phyloP scores from a whole-genome alignment of 1,140 invertebrate genomes.

The Bombyx mori region ASM3026992v2 NC_085111.1:5961501-5962000 shows the following conservation, averaged over 20 bases:
- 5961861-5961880: constrained; percentile 69
- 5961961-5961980: constrained; percentile 72
- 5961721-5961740: constrained; percentile 64
- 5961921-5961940: constrained; percentile 81
- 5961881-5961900: constrained; percentile 75
- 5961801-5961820: constrained; percentile 30
- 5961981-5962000: constrained; percentile 70
- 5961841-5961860: constrained; percentile 82
- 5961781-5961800: constrained; percentile 15
- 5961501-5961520: constrained; percentile 68
- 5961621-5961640: constrained; percentile 69
- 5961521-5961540: constrained; percentile 67
- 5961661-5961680: constrained; percentile 66
- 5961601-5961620: constrained; percentile 65
- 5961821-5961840: constrained; percentile 78
- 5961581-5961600: constrained; percentile 26
- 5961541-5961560: constrained; percentile 51
- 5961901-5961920: constrained; percentile 84
- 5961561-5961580: constrained; percentile 55
- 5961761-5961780: constrained; percentile 31
- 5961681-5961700: constrained; percentile 65
- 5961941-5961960: constrained; percentile 74
- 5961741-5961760: constrained; percentile 61
- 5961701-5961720: constrained; percentile 62
- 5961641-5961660: constrained; percentile 71